Conservation (phyloP, 2,113 vertebrate species). For the Ifrita kowaldi region DNA sequence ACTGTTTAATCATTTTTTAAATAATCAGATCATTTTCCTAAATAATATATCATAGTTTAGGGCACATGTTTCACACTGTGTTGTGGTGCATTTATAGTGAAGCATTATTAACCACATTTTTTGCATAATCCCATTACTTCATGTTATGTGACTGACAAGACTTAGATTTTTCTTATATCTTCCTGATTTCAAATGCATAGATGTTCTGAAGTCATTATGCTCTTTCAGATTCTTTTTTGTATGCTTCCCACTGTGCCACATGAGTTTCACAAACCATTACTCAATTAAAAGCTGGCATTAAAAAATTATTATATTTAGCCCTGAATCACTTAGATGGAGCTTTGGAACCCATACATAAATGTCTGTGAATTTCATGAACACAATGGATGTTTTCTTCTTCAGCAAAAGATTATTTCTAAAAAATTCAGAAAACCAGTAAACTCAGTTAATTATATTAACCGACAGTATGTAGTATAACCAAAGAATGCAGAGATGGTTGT, state of each 20-base stretch:
- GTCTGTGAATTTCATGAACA: background rate
- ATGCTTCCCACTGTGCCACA: background rate
- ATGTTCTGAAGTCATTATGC: background rate
- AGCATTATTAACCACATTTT: background rate
- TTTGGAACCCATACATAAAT: background rate
- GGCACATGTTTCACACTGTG: background rate
- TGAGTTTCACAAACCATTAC: background rate
- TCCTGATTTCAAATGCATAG: background rate
- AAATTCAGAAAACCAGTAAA: background rate
- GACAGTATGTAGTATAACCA: background rate
- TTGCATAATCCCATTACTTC: conserved; percentile 9
- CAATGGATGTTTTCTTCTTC: background rate
- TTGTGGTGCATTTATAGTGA: background rate
- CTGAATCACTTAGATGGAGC: background rate
- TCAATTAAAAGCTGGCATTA: background rate
- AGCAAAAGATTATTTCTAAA: background rate
- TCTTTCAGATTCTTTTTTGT: background rate
- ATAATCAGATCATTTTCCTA: background rate
- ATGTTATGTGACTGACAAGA: background rate
- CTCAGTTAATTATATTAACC: background rate
- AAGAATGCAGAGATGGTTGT: background rate
- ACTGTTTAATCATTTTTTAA: background rate
- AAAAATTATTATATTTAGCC: background rate
- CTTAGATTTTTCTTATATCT: background rate
- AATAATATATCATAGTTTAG: background rate